Evolutionary conservation across 2,888 invertebrate species (phyloP).

Genomic region (Mechanitis messenoides): DNA sequence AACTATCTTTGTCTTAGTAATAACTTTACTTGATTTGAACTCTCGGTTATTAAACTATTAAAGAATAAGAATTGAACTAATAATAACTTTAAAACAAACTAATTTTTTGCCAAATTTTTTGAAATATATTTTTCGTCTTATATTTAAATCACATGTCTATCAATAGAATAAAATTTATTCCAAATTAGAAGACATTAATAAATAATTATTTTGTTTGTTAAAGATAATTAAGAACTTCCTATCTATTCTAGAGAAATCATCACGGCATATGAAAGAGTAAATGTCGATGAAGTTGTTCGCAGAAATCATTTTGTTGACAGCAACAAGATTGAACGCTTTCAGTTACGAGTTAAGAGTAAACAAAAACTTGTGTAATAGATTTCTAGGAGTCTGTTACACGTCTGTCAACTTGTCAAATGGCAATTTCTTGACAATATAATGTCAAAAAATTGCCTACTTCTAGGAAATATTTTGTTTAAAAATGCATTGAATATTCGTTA

Average conservation of each 20-base stretch:
- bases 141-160: too few relatives aligned
- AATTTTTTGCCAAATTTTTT: too few relatives aligned
- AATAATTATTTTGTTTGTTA: too few relatives aligned
- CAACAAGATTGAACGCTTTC: constrained; percentile 1
- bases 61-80: not conserved
- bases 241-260: too few relatives aligned
- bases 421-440: not conserved
- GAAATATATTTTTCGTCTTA: too few relatives aligned
- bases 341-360: not conserved
- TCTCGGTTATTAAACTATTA: not conserved
- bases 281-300: not conserved
- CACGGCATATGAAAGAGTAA: too few relatives aligned
- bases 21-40: not conserved
- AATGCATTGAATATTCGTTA: too few relatives aligned
- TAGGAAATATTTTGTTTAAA: too few relatives aligned
- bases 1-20: not conserved
- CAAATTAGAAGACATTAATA: too few relatives aligned
- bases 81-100: not conserved
- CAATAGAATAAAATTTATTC: too few relatives aligned
- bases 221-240: too few relatives aligned
- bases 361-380: constrained; percentile 4
- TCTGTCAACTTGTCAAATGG: not conserved
- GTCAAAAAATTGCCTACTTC: not conserved
- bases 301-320: not conserved
- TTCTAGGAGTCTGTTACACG: not conserved